phyloP scores from a whole-genome alignment of 1,140 invertebrate genomes.

The Drosophila littoralis region DNA sequence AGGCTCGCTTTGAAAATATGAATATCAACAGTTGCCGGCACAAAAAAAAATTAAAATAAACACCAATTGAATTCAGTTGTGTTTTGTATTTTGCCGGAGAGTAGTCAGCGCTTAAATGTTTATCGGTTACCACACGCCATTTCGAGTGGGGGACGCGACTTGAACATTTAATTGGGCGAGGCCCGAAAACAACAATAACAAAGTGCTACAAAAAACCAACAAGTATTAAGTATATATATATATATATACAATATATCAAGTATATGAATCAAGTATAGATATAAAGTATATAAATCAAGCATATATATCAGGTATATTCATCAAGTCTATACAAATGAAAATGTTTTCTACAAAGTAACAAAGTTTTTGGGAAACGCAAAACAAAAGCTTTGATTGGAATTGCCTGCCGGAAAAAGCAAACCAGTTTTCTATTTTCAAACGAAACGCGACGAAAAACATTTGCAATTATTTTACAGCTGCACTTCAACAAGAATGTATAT shows the following conservation, averaged over 20 bases:
- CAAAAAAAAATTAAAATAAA: slow-evolving; percentile 8
- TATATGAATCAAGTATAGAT: too few relatives aligned
- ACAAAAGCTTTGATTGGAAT: background rate
- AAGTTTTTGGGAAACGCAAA: background rate
- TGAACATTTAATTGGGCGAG: slow-evolving; percentile 42
- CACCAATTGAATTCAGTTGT: slow-evolving; percentile 52
- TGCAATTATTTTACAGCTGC: slow-evolving; percentile 1
- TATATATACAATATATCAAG: too few relatives aligned
- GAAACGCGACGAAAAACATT: background rate
- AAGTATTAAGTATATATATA: too few relatives aligned
- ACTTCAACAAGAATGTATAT: background rate
- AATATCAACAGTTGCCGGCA: slow-evolving; percentile 46
- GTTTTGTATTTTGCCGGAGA: slow-evolving; percentile 41
- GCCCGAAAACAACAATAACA: background rate
- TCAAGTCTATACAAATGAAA: too few relatives aligned
- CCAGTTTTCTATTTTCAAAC: background rate
- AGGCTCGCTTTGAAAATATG: slow-evolving; percentile 21
- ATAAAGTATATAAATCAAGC: too few relatives aligned
- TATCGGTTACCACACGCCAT: background rate
- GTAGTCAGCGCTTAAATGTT: slow-evolving; percentile 20
- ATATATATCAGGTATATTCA: too few relatives aligned
- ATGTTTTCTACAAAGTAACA: too few relatives aligned
- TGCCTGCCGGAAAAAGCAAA: background rate
- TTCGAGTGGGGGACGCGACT: slow-evolving; percentile 12
- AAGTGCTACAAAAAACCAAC: background rate